These are phyloP conservation scores for Ariolimax columbianus DNA, from an alignment of 2,888 invertebrate species.

Conservation along the genomic window DNA sequence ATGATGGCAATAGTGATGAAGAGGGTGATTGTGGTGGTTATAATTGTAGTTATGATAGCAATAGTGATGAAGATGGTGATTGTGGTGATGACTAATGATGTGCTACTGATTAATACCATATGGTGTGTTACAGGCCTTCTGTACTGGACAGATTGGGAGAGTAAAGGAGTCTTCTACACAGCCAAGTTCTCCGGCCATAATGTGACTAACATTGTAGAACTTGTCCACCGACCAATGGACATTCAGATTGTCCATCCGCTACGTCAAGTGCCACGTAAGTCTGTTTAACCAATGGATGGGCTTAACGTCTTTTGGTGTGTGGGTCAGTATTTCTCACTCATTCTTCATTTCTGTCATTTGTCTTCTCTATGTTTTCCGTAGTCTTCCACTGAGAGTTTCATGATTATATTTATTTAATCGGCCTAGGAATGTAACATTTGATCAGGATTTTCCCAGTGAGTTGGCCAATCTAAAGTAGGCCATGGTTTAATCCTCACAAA, in stretches of 20 bases:
- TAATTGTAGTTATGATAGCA: too few relatives aligned
- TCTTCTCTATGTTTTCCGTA: too few relatives aligned
- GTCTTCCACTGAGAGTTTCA: too few relatives aligned
- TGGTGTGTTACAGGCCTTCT: conserved; percentile 78
- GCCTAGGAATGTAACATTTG: too few relatives aligned
- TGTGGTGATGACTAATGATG: too few relatives aligned
- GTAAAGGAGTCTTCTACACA: conserved; percentile 92
- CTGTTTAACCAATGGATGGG: background rate
- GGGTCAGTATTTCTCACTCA: background rate
- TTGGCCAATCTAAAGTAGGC: background rate
- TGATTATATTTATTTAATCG: too few relatives aligned
- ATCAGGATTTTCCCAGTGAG: too few relatives aligned
- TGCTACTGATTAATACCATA: too few relatives aligned
- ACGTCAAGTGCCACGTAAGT: conserved; percentile 82
- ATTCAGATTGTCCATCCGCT: conserved; percentile 89
- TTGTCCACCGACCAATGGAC: conserved; percentile 91
- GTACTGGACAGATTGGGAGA: conserved; percentile 99
- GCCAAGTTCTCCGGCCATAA: conserved; percentile 90
- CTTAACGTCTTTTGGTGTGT: background rate
- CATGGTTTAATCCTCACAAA: background rate
- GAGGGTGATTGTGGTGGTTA: too few relatives aligned
- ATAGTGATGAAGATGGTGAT: too few relatives aligned
- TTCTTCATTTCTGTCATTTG: background rate
- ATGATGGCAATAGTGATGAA: too few relatives aligned
- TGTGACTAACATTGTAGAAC: conserved; percentile 63